Evolutionary conservation across 2,797 vertebrate genomes (phyloP), one percentile per base, ranked within the genome.

Genomic region (Cyclura pinguis): DNA sequence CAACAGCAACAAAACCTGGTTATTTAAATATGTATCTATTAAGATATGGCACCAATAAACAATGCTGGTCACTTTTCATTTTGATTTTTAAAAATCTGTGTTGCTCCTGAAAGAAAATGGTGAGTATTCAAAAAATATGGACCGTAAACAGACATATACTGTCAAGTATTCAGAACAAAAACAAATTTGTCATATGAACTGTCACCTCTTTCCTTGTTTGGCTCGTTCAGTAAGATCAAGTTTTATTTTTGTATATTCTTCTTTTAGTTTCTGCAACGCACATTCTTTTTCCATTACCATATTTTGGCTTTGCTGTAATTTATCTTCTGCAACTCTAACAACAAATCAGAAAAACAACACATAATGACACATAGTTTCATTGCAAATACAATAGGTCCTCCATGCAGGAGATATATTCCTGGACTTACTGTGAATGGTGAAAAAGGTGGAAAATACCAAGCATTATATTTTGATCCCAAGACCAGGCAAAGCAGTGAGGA

Each of bases 191-290:
- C 89, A 84, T 69, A 90, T 93, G 93, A 94, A 74, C 86, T 86
- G 74, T 90, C 94, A 99, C 98, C 98, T 97, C 95, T 98, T 98
- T 94, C 97, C 96, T 93, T 97, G 96, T 69, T 97, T 96, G 47
- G 89, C 96, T 92, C 62, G 96, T 95, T 97, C 96, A 92, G 97
- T 96, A 93, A 98, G 96, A 69, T 98, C 97, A 1, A 97, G 96
- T 96, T 98, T 97, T 94, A 98, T 95, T n/a, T 88, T 90, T 92
- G 94, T 97, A 92, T 97, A 97, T 89, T 98, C 96, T 42, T 98
- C 97, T 77, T 97, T 97, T 35, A 98, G 96, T 87, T 96, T 97
- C 42, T 96, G 96, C 88, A 98, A 93, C 84, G 95, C 78, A 16
- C 96, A 96, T 87, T 98, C 98, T 93, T 97, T 98, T 97, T 98